Evolutionary conservation across 2,888 invertebrate species (phyloP), one percentile per base, ranked within the genome.

Genomic region (Coenonympha glycerion): DNA sequence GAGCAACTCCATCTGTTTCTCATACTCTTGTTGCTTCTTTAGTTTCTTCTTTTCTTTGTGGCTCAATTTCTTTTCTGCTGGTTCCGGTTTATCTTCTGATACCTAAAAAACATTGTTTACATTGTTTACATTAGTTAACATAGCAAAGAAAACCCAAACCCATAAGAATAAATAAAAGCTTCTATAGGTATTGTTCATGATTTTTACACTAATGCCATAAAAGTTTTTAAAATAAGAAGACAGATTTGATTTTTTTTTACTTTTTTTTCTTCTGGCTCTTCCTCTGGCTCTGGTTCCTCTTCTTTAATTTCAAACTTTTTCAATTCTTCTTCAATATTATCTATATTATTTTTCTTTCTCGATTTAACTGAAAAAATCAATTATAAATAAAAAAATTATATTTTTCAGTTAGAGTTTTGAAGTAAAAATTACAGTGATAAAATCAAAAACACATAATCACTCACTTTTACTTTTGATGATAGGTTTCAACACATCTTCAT

Each of bases 1-100:
- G 81, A 96, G 80, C 62, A 93, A 72, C 72, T 96, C 95, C 90
- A 96, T 88, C 71, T 95, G 94, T 65, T 92, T 93, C 68, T 96
- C 95, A 77, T 94, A 96, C 68, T 96, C 96, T 69, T 93, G 91
- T 80, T 94, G 91, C 63, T 96, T 96, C 73, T 96, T 96, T 56
- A 95, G 66, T 69, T 96, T 96, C 69, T 96, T 96, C 79, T 95
- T 96, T 72, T 96, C 96, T 78, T 96, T 96, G 71, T 96, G 95
- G 1, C 95, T 93, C 45, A 96, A 69, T 75, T 95, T 95, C 76
- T 94, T 94, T 56, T 92, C 93, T 1, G 71, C 75, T 0, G 79
- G 66, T 56, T 89, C 89, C 1, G 66, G 61, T 33, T 66, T 68
- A 13, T 71, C 69, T 53, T 63, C 69, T 11, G 73, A 41, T 11